A percentile compares a stretch with the other conserved stretches of the same genome.
Conservation (phyloP, 2,888 invertebrate genomes). For the Galerucella calmariensis region DNA sequence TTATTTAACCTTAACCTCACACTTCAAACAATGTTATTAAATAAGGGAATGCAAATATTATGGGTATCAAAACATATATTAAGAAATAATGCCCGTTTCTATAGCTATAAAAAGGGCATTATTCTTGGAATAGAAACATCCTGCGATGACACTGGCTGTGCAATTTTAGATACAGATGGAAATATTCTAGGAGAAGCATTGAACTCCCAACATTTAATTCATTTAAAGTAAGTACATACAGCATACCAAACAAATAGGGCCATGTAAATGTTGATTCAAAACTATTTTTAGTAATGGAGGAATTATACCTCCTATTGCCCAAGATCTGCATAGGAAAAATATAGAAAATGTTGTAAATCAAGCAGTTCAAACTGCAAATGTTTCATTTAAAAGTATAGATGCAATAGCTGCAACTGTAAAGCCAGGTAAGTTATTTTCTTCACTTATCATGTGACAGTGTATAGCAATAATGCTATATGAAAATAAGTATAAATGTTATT, state of each 20-base stretch:
- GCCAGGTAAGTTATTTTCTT: slow-evolving; percentile 70
- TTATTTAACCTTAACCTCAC: not conserved
- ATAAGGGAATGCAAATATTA: not conserved
- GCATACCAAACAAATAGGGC: not conserved
- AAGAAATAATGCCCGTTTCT: slow-evolving; percentile 9
- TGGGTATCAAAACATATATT: not conserved
- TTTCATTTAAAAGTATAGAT: slow-evolving; percentile 76
- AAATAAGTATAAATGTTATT: not conserved
- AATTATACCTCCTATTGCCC: slow-evolving; percentile 88
- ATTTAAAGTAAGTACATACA: slow-evolving; percentile 72
- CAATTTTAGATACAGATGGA: slow-evolving; percentile 80
- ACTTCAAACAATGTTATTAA: not conserved
- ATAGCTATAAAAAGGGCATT: slow-evolving; percentile 44
- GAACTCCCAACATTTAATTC: slow-evolving; percentile 81
- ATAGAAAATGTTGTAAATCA: slow-evolving; percentile 79
- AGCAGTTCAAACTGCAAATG: slow-evolving; percentile 72
- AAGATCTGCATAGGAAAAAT: slow-evolving; percentile 81
- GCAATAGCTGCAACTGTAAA: slow-evolving; percentile 92
- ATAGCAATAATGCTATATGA: not conserved
- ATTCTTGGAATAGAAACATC: slow-evolving; percentile 96
- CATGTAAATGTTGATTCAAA: not conserved
- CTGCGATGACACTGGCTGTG: slow-evolving; percentile 97
- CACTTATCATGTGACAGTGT: not conserved
- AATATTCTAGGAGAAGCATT: slow-evolving; percentile 82
- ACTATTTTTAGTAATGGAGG: slow-evolving; percentile 77